Conservation (phyloP, 2,888 invertebrate genomes). For the Oscheius sp. region DNA sequence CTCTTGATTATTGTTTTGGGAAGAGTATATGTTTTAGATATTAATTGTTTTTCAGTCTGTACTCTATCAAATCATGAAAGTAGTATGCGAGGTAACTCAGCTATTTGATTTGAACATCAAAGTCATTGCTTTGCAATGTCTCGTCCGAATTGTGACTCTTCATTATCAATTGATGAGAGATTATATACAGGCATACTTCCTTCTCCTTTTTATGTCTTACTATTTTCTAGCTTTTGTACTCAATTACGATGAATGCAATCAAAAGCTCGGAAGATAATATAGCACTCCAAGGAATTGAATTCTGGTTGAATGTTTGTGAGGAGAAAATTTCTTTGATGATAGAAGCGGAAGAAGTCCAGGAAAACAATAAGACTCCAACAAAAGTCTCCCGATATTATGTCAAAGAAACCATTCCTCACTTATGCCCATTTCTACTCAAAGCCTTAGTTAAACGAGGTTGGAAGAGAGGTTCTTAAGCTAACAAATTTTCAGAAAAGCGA, state of each 20-base stretch:
- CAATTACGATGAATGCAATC: constrained; percentile 97
- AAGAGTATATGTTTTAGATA: not conserved
- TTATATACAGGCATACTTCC: constrained; percentile 88
- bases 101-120: constrained; percentile 87
- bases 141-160: constrained; percentile 95
- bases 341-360: constrained; percentile 88
- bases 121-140: constrained; percentile 95
- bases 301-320: constrained; percentile 99
- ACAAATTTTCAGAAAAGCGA: constrained; percentile 79
- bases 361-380: constrained; percentile 90
- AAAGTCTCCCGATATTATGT: constrained; percentile 94
- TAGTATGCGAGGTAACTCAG: constrained; percentile 98
- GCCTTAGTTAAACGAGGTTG: constrained; percentile 86
- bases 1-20: no score
- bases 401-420: constrained; percentile 92
- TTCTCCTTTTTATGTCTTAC: not conserved
- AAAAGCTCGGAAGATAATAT: constrained; percentile 94
- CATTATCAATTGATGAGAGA: constrained; percentile 99
- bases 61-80: constrained; percentile 98
- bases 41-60: constrained; percentile 78
- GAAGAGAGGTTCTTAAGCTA: no score
- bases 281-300: constrained; percentile 82
- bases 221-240: constrained; percentile 39
- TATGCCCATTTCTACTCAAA: constrained; percentile 91
- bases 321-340: constrained; percentile 95